These are phyloP conservation scores for Hemicentrotus pulcherrimus DNA, from an alignment of 35 echinoderm and acorn worm species.

Conservation along the genomic window DNA sequence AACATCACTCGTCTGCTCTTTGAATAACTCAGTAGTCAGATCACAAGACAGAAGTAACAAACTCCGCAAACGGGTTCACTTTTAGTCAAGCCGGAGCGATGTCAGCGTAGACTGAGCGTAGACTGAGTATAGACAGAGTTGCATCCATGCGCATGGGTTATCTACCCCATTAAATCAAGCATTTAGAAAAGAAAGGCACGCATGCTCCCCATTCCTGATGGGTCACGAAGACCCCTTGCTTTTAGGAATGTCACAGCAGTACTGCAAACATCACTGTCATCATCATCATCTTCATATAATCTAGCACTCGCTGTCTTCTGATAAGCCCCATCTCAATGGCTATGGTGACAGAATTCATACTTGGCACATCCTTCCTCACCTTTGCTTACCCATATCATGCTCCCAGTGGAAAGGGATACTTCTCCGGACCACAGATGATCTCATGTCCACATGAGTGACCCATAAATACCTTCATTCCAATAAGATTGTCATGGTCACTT, in stretches of 20 bases:
- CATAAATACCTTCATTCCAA: neutral
- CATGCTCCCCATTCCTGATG: conserved; percentile 39
- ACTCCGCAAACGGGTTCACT: neutral
- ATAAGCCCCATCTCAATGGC: neutral
- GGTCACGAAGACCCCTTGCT: conserved; percentile 8
- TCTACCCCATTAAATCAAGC: neutral
- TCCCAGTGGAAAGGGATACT: neutral
- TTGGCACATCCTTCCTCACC: neutral
- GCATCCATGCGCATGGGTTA: neutral
- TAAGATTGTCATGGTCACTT: neutral
- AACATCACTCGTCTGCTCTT: conserved; percentile 29
- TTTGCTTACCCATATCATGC: neutral
- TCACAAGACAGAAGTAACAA: neutral
- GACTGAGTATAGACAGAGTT: neutral
- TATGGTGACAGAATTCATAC: neutral
- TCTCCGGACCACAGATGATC: neutral
- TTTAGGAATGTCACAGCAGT: neutral
- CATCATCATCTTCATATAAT: conserved; percentile 35
- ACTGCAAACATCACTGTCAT: conserved; percentile 33
- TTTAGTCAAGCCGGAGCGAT: neutral
- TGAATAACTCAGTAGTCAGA: neutral
- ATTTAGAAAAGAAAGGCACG: conserved; percentile 5
- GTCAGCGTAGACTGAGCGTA: neutral
- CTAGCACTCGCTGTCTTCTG: neutral
- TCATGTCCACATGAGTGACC: conserved; percentile 8